Evolutionary conservation across 2,888 invertebrate genomes (phyloP), one percentile per base, ranked within the genome.

Genomic region (Caenorhabditis sp.): DNA sequence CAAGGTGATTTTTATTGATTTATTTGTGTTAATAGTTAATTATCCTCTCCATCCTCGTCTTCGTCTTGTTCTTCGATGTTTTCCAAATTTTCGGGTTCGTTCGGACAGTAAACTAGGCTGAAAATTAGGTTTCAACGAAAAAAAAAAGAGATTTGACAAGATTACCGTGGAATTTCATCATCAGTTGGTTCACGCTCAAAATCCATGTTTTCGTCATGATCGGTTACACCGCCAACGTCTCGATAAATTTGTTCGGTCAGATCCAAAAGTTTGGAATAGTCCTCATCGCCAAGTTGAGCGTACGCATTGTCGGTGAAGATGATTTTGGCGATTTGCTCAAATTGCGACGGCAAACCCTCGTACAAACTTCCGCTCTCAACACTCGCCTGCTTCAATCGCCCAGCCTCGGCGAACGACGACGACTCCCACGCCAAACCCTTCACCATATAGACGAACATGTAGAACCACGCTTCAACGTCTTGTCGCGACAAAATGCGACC

Each of bases 41-140:
- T 21, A 31, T 4, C 10, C 10, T 10, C 31, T 10, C 10, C 31
- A 31, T 57, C 57, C 19, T 93, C 43, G 93, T 94, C 86, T 88
- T 93, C 57, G 2, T 49, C 57, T 23, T 63, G 51, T 27, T 58
- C 51, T 8, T 26, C 54, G 10, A 6, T 26, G 8, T 62, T 50
- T 26, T 62, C 57, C 53, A 51, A 51, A n/a, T 68, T 62, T 19
- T 24, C 49, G 26, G 59, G 23, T 31, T 63, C 65, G 23, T 67
- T 63, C 21, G 61, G 64, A 19, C 72, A 72, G 55, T 62, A 21
- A 10, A 69, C 74, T 14, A 74, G 51, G 23, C 62, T 62, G 24
- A 53, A 62, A 53, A n/a, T 37, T 31, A 27, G 10, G 21, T n/a
- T 59, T 36, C 21, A n/a, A 58, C 27, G 1, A n/a, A 10, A 37